These are phyloP conservation scores for Chymomyza amoena DNA, from an alignment of 2,888 invertebrate genomes.

Conservation along the genomic window DNA sequence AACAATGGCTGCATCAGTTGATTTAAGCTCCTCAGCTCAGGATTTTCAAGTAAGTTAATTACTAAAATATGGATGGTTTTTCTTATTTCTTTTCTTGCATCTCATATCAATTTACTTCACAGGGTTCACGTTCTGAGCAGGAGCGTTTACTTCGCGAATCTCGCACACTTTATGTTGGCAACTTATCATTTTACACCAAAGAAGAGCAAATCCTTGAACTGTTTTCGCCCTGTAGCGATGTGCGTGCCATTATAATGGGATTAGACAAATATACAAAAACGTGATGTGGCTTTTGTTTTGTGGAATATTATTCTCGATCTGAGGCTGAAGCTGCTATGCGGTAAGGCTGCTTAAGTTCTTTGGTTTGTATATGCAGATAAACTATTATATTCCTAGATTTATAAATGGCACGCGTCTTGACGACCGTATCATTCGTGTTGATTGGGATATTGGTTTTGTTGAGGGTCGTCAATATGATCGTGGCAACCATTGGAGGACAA, in stretches of 20 bases:
- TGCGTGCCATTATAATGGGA: slow-evolving; percentile 97
- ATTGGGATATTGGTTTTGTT: slow-evolving; percentile 99
- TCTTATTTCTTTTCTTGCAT: neutral
- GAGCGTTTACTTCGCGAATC: no score
- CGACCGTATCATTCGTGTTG: slow-evolving; percentile 97
- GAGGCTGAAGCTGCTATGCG: slow-evolving; percentile 91
- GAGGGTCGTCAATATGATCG: no score
- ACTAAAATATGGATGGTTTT: neutral
- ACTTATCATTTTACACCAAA: no score
- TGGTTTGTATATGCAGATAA: neutral
- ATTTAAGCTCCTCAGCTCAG: slow-evolving; percentile 95
- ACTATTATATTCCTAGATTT: slow-evolving; percentile 81
- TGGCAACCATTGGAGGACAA: no score
- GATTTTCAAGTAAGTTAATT: slow-evolving; percentile 93
- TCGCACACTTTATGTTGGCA: no score
- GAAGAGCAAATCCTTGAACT: no score
- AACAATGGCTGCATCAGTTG: slow-evolving; percentile 80
- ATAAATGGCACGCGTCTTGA: slow-evolving; percentile 97
- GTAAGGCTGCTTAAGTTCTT: slow-evolving; percentile 71
- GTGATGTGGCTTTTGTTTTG: slow-evolving; percentile 99
- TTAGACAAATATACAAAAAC: slow-evolving; percentile 98
- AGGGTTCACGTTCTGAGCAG: no score
- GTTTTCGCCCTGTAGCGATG: slow-evolving; percentile 97
- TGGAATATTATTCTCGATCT: slow-evolving; percentile 90
- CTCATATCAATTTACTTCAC: slow-evolving; percentile 20